A percentile compares a stretch with the other conserved stretches of the same genome.
These are phyloP conservation scores for Champsocephalus gunnari DNA, from an alignment of 2,797 vertebrate genomes.

Conservation along the genomic window DNA sequence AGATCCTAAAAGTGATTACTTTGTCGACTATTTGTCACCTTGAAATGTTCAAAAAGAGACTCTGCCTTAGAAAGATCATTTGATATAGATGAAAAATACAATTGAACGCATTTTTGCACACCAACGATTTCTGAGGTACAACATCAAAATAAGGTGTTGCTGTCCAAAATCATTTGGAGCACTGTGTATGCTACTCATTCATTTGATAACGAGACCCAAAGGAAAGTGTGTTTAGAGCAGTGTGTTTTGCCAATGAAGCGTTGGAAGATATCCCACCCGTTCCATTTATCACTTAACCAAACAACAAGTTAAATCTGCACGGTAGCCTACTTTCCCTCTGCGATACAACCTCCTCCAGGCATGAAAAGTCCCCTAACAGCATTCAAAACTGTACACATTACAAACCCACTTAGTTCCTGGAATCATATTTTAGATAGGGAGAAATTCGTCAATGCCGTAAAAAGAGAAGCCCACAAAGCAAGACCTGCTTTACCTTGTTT, in stretches of 20 bases:
- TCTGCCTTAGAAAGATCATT: conserved; percentile 31
- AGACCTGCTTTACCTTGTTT: conserved; percentile 26
- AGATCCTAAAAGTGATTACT: conserved; percentile 26
- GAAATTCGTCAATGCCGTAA: conserved; percentile 38
- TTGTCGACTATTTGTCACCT: conserved; percentile 38
- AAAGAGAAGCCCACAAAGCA: conserved; percentile 56
- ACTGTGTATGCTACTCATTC: background rate
- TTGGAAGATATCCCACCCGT: conserved; percentile 66
- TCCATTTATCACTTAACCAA: conserved; percentile 50
- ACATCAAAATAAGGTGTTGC: conserved; percentile 44
- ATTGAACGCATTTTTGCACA: conserved; percentile 29
- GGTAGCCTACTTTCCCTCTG: conserved; percentile 60
- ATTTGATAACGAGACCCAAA: conserved; percentile 70
- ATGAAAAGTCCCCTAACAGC: conserved; percentile 63
- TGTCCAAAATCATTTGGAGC: conserved; percentile 62
- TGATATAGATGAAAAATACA: conserved; percentile 49
- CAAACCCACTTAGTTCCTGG: conserved; percentile 69
- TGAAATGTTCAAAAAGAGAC: conserved; percentile 30
- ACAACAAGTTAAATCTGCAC: conserved; percentile 42
- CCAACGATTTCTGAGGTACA: conserved; percentile 8
- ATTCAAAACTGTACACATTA: conserved; percentile 60
- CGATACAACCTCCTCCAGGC: conserved; percentile 55
- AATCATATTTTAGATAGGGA: conserved; percentile 52
- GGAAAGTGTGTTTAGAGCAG: conserved; percentile 57
- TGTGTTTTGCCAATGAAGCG: conserved; percentile 50